phyloP scores from a whole-genome alignment of 2,797 vertebrate genomes.

The Miichthys miiuy region DNA sequence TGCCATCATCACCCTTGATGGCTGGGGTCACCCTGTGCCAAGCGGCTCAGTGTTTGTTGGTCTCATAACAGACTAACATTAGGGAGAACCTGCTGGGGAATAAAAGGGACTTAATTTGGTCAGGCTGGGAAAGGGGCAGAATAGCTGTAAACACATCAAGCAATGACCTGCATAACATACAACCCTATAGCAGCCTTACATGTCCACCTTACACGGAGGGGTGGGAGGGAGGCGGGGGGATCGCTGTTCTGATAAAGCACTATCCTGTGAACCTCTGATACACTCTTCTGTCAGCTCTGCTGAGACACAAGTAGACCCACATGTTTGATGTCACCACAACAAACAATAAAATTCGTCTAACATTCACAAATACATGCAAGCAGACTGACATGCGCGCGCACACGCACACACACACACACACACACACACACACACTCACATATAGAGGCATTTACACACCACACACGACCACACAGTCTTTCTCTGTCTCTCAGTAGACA shows the following conservation, averaged over 20 bases:
- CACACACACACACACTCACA: constrained; percentile 18
- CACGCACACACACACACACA: constrained; percentile 31
- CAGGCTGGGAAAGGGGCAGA: constrained; percentile 55
- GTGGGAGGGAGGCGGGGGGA: background rate
- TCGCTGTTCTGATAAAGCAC: constrained; percentile 61
- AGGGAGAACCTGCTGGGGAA: constrained; percentile 67
- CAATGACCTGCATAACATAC: constrained; percentile 74
- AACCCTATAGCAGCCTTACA: constrained; percentile 76
- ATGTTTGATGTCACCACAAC: constrained; percentile 64
- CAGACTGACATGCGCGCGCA: constrained; percentile 40
- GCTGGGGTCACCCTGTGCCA: constrained; percentile 71
- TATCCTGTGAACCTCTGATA: constrained; percentile 58
- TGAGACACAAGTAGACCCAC: constrained; percentile 63
- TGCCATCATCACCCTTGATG: constrained; percentile 73
- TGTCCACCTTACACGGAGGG: constrained; percentile 53
- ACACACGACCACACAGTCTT: background rate
- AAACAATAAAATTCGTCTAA: constrained; percentile 66
- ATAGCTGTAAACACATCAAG: constrained; percentile 77
- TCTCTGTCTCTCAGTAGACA: constrained; percentile 50
- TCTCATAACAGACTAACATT: constrained; percentile 60
- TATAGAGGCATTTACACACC: constrained; percentile 26
- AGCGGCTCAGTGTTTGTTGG: constrained; percentile 64
- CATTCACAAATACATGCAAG: constrained; percentile 72
- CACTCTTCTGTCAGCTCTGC: constrained; percentile 58
- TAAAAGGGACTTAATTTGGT: constrained; percentile 47